phyloP scores from a whole-genome alignment of 2,113 vertebrate species.

The Corynorhinus townsendii region DNA sequence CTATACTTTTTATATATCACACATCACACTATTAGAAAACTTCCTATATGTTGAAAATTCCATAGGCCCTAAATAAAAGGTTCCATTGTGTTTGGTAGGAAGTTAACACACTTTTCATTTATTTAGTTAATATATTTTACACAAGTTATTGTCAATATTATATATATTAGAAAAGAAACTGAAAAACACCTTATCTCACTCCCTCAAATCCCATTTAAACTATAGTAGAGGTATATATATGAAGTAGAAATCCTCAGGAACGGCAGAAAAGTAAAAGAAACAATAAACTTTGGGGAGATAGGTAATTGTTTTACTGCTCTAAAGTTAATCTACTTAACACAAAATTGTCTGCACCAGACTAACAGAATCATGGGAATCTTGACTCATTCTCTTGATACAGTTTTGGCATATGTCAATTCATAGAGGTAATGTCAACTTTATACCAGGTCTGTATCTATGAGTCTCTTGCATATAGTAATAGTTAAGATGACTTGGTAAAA shows the following conservation, averaged over 20 bases:
- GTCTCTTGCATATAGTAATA: too few relatives aligned
- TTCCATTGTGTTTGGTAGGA: not conserved
- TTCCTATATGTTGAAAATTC: not conserved
- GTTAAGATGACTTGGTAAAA: too few relatives aligned
- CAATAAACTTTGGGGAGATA: not conserved
- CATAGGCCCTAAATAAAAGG: not conserved
- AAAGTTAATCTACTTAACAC: too few relatives aligned
- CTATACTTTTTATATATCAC: not conserved
- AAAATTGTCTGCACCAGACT: too few relatives aligned
- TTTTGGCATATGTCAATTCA: too few relatives aligned
- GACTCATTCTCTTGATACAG: too few relatives aligned
- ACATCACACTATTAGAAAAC: not conserved
- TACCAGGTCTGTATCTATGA: too few relatives aligned
- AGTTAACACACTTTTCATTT: constrained; percentile 3
- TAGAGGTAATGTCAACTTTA: too few relatives aligned
- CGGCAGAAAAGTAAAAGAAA: not conserved
- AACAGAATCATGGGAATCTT: too few relatives aligned
- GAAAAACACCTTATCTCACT: not conserved
- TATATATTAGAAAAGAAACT: not conserved
- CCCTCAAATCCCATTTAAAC: not conserved
- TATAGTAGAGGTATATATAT: not conserved
- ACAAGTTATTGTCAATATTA: not conserved
- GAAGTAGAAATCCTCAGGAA: not conserved
- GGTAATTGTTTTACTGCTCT: too few relatives aligned
- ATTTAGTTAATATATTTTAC: not conserved